A percentile compares a stretch with the other conserved stretches of the same genome.
Evolutionary conservation across 2,888 invertebrate species (phyloP).

Genomic region (Drosophila lacicola): DNA sequence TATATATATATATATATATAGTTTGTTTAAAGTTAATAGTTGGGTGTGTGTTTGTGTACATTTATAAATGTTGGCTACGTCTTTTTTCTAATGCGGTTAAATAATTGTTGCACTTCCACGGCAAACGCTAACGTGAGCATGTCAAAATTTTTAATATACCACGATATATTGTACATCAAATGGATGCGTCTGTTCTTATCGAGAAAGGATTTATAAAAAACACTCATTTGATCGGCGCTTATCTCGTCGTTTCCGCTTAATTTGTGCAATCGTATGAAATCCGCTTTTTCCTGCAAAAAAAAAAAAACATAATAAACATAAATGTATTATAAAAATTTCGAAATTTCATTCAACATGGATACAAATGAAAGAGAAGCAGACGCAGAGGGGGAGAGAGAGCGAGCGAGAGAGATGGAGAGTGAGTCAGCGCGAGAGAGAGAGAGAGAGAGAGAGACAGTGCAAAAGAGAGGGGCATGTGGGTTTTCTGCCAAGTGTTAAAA

Average conservation of each 20-base stretch:
- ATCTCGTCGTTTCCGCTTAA: conserved; percentile 86
- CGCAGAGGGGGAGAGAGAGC: background rate
- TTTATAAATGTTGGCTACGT: background rate
- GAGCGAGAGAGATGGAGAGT: background rate
- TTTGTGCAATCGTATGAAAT: conserved; percentile 86
- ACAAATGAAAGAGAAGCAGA: conserved; percentile 7
- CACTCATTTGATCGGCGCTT: conserved; percentile 93
- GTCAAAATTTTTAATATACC: conserved; percentile 92
- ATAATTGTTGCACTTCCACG: conserved; percentile 86
- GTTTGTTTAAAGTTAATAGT: conserved; percentile 16
- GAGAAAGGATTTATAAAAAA: conserved; percentile 94
- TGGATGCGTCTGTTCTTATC: conserved; percentile 93
- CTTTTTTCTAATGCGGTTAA: conserved; percentile 31
- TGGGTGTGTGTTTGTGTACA: background rate
- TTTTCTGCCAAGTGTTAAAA: conserved; percentile 9
- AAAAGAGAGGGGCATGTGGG: background rate
- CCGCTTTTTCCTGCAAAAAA: conserved; percentile 86
- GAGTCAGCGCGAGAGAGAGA: background rate
- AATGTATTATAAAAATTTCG: background rate
- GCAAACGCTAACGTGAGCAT: conserved; percentile 88
- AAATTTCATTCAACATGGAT: conserved; percentile 5
- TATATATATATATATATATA: conserved; percentile 6
- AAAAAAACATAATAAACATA: conserved; percentile 13
- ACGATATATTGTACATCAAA: conserved; percentile 91
- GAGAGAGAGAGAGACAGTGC: background rate